Evolutionary conservation across 2,888 invertebrate genomes (phyloP).

Genomic region (Dasypolia templi): DNA sequence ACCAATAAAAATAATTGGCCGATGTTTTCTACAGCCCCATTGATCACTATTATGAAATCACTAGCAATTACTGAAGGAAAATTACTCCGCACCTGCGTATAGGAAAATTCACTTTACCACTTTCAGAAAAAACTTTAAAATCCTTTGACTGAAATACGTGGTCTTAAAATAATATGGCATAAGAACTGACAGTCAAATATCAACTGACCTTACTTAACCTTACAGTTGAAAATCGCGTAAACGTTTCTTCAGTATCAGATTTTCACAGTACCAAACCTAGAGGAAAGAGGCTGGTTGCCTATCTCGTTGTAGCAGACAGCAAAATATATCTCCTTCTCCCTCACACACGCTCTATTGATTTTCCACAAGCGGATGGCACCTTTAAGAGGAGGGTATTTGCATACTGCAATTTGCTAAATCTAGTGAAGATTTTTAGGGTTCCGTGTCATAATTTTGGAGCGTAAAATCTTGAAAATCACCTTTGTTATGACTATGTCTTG

Average conservation of each 20-base stretch:
- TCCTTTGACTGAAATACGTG: neutral
- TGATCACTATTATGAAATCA: conserved; percentile 83
- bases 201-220: rapidly evolving
- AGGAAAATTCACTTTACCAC: conserved; percentile 1
- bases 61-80: conserved; percentile 77
- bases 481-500: conserved; percentile 4
- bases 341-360: conserved; percentile 81
- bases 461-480: conserved; percentile 34
- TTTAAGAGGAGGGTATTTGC: conserved; percentile 78
- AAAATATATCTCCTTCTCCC: conserved; percentile 36
- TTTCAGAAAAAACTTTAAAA: conserved; percentile 16
- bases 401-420: conserved; percentile 76
- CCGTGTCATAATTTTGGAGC: conserved; percentile 15
- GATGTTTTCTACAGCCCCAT: conserved; percentile 71
- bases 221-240: conserved; percentile 39
- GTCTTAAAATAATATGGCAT: conserved; percentile 47
- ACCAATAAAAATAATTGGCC: conserved; percentile 78
- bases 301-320: conserved; percentile 57
- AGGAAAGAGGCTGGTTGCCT: conserved; percentile 66
- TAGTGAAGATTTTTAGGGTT: conserved; percentile 44
- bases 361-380: conserved; percentile 73
- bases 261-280: conserved; percentile 73
- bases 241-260: conserved; percentile 56
- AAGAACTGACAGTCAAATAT: conserved; percentile 12
- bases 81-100: conserved; percentile 51